Evolutionary conservation across 1,140 invertebrate genomes (phyloP).

Genomic region (Sitodiplosis mosellana): DNA sequence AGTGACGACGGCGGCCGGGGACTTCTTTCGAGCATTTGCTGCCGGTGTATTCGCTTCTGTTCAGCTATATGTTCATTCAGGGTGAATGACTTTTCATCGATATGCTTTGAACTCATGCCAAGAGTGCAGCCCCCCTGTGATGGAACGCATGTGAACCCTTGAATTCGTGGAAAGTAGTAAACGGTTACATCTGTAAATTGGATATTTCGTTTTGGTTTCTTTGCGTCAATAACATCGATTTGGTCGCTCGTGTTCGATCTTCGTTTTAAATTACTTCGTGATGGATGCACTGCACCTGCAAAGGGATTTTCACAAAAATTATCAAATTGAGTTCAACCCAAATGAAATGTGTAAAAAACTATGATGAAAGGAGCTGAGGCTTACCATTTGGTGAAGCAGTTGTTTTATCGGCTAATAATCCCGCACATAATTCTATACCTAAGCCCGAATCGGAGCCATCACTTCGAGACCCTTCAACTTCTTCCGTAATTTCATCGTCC

Average conservation of each 20-base stretch:
- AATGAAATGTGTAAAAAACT: no score
- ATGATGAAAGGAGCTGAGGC: constrained; percentile 11
- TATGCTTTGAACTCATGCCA: constrained; percentile 83
- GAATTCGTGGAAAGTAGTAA: constrained; percentile 84
- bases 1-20: constrained; percentile 11
- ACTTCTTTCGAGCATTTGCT: constrained; percentile 54
- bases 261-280: constrained; percentile 30
- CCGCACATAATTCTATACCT: constrained; percentile 37
- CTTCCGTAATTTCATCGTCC: background rate
- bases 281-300: constrained; percentile 5
- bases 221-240: constrained; percentile 22
- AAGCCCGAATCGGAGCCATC: constrained; percentile 68
- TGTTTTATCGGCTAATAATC: constrained; percentile 5
- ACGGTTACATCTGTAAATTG: constrained; percentile 86
- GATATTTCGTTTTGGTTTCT: constrained; percentile 58
- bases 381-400: constrained; percentile 4
- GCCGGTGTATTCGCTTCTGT: constrained; percentile 65
- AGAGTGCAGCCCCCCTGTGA: constrained; percentile 90
- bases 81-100: constrained; percentile 38
- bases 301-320: no score
- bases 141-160: constrained; percentile 96
- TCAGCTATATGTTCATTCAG: constrained; percentile 69
- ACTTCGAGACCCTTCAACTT: constrained; percentile 34
- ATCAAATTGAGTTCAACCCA: no score
- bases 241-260: constrained; percentile 21